Evolutionary conservation across 2,888 invertebrate species (phyloP), one percentile per base, ranked within the genome.

Genomic region (Crioceris asparagi): DNA sequence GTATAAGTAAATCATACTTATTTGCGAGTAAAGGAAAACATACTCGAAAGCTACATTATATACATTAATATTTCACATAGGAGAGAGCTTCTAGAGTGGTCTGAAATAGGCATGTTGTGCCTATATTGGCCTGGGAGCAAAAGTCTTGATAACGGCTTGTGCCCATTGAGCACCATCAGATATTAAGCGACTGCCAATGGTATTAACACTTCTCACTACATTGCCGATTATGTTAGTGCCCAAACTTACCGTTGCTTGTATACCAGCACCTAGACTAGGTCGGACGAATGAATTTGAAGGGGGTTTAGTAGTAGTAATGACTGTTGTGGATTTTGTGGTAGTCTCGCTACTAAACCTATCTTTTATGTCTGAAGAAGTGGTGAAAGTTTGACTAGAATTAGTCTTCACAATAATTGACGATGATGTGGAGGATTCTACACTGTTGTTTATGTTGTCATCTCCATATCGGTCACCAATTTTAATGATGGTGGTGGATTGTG

Each of bases 91-190:
- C n/a, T n/a, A n/a, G n/a, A n/a, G n/a, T n/a, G n/a, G n/a, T n/a
- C n/a, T n/a, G n/a, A n/a, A n/a, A n/a, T n/a, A n/a, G n/a, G n/a
- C n/a, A n/a, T n/a, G n/a, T n/a, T n/a, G n/a, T n/a, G n/a, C n/a
- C n/a, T n/a, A n/a, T n/a, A n/a, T n/a, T n/a, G n/a, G n/a, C n/a
- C n/a, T n/a, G n/a, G n/a, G n/a, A n/a, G n/a, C n/a, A n/a, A n/a
- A n/a, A n/a, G n/a, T n/a, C n/a, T 46, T 53, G 17, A 52, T 32
- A 5, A 65, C 57, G 45, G 55, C 57, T 33, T 56, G 58, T 17
- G 64, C 63, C 35, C 64, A 52, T 46, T 56, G 53, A 21, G 57
- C 56, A 16, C 64, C 62, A 6, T 61, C 59, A 43, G 54, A 50
- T 32, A 62, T 53, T 6, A 62, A 59, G 41, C 53, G 56, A 7